Percentiles rank a stretch among this genome's conserved stretches.
Conservation (phyloP, 2,113 vertebrate species). For the Apteryx owenii region DNA sequence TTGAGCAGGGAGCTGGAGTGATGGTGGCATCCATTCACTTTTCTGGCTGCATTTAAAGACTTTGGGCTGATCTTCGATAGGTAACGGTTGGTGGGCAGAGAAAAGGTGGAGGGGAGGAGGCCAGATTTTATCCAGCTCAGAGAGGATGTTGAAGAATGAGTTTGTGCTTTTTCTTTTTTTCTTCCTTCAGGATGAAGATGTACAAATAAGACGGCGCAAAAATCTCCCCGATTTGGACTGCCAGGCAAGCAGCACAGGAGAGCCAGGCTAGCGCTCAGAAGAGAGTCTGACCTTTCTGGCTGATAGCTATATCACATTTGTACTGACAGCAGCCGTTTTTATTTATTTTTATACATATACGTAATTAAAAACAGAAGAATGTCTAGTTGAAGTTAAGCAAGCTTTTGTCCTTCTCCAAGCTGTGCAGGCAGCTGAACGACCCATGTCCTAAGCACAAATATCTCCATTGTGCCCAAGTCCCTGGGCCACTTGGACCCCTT, state of each 20-base stretch:
- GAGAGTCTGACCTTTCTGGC: background rate
- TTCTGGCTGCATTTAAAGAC: background rate
- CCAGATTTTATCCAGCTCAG: background rate
- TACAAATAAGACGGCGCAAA: slow-evolving; percentile 45
- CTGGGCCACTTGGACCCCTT: background rate
- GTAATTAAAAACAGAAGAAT: background rate
- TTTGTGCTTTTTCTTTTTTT: background rate
- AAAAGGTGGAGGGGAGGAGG: background rate
- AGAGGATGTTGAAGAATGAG: background rate
- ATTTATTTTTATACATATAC: background rate
- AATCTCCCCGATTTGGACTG: background rate
- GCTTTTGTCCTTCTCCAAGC: background rate
- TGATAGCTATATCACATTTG: background rate
- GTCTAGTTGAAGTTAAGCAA: background rate
- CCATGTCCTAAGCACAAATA: background rate
- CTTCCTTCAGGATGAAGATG: slow-evolving; percentile 51
- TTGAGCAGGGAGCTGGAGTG: background rate
- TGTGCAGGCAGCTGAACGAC: background rate
- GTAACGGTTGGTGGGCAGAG: background rate
- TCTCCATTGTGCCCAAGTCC: accelerated
- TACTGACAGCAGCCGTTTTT: background rate
- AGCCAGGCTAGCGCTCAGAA: background rate
- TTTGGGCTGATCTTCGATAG: background rate
- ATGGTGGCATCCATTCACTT: no score
- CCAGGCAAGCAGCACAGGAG: background rate